phyloP scores from a whole-genome alignment of 1,140 invertebrate species.

The Hetaerina americana region DNA sequence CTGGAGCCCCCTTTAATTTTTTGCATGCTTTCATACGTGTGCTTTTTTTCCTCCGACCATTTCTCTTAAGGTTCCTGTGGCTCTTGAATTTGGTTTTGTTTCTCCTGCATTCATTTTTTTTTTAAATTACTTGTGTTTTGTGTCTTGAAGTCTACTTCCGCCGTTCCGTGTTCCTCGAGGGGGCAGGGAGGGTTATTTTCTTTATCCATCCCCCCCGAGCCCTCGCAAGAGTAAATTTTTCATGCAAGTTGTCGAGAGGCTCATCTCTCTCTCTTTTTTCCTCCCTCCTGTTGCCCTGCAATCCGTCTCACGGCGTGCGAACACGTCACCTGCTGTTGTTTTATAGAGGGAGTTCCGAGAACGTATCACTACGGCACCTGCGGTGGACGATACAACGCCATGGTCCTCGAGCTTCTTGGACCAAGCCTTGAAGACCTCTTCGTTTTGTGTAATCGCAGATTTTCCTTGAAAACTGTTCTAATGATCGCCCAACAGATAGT shows the following conservation, averaged over 20 bases:
- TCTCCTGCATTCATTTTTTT: too few species aligned
- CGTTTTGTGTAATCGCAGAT: conserved; percentile 60
- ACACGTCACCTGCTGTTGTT: conserved; percentile 1
- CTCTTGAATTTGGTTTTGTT: too few species aligned
- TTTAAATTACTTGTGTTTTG: too few species aligned
- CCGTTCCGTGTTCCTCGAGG: too few species aligned
- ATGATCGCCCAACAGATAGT: conserved; percentile 64
- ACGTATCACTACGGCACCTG: conserved; percentile 79
- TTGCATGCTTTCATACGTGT: too few species aligned
- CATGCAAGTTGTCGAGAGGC: conserved; percentile 8
- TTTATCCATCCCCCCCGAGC: too few species aligned
- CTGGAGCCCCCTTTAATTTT: too few species aligned
- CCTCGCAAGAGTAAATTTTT: too few species aligned
- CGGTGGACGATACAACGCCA: conserved; percentile 69
- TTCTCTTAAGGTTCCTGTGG: too few species aligned
- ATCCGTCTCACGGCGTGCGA: conserved; percentile 7
- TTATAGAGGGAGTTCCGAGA: conserved; percentile 67
- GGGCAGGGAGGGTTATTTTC: too few species aligned
- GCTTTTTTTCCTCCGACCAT: too few species aligned
- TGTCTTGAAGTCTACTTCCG: too few species aligned
- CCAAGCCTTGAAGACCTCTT: conserved; percentile 71
- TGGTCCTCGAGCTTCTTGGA: conserved; percentile 62
- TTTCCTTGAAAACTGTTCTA: conserved; percentile 64
- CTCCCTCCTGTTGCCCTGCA: conserved; percentile 15
- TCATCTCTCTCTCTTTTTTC: conserved; percentile 12